Evolutionary conservation across 2,888 invertebrate genomes (phyloP), one percentile per base, ranked within the genome.

Genomic region (Sylvicola cinctus): DNA sequence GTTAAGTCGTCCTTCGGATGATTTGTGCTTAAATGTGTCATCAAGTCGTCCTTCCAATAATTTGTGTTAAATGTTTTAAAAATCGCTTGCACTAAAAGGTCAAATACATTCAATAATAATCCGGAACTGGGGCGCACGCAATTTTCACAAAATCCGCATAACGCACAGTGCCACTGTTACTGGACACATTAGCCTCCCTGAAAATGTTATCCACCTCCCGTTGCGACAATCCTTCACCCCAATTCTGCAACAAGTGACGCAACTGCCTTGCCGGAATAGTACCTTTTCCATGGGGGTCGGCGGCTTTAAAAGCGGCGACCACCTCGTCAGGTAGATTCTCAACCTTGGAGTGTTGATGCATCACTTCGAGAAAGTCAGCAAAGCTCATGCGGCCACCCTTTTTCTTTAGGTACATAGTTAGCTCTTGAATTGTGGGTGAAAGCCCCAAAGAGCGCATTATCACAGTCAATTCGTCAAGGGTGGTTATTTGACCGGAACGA

Each of bases 371-470:
- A 50, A 95, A 93, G 48, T 91, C 90, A 0, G 93, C 88, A 55
- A 95, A 95, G 0, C 80, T 78, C 80, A 90, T 84, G 59, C 83
- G 84, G 0, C 88, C 87, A 43, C 76, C 80, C 67, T 67, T 50
- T 37, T 74, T 74, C 50, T 75, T 75, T 33, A 80, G 65, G 54
- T 84, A 87, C 49, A 76, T 75, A 40, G 79, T 75, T 27, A 93
- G 59, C 55, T 95, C 95, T 35, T 79, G 78, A 39, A 85, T 81
- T 1, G 93, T 95, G 0, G 93, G 93, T 42, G 90, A 88, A 60
- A 90, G 73, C 1, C 90, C 91, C 6, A 95, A 61, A 0, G 93
- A 93, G 40, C 93, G 61, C 91, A 93, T 95, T 23, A 93, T 87
- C 2, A 87, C 76, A 0, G 87, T 87, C 38, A 95, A 60, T 54